Base-by-base conservation (phyloP, 2,888 invertebrate species). In the Craniophora ligustri region DNA sequence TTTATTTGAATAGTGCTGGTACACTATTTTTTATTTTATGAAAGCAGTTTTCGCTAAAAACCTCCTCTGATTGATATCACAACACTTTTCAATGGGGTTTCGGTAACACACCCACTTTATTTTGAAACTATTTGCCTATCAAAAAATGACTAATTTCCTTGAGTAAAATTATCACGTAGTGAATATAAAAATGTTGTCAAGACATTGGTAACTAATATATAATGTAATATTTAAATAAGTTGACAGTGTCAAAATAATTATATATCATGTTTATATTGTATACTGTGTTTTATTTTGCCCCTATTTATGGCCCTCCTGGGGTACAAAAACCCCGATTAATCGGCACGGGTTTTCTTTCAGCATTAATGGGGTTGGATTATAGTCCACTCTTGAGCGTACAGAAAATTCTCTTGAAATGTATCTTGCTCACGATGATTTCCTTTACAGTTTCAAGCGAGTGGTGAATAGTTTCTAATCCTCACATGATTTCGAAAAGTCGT, bases 231-330 rank as follows among this genome's bases (percentile, higher is more conserved):
- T 79, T 88, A 83, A n/a, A n/a, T 88, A 88, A 89, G 84, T 91
- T 92, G 92, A 91, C 91, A 76, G 88, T 91, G 91, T 92, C 91
- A 89, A 91, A 87, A 86, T 89, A 87, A 89, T 85, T 87, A 89
- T 87, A 89, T 90, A 91, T 85, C 65, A 86, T 88, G 89, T 92
- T 91, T 90, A 84, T 89, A 88, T 81, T 83, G 78, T 78, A 56
- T 10, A 15, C 2, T 50, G 68, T 69, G 78, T 90, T 90, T 89
- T 81, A 85, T 86, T 90, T 79, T 30, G n/a, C n/a, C n/a, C n/a
- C n/a, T n/a, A n/a, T n/a, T n/a, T n/a, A n/a, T n/a, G n/a, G n/a
- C n/a, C n/a, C n/a, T n/a, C n/a, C n/a, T n/a, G n/a, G n/a, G n/a
- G n/a, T n/a, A n/a, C n/a, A n/a, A n/a, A n/a, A n/a, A n/a, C n/a